Evolutionary conservation across 2,113 vertebrate genomes (phyloP).

Genomic region (Ptyas mucosa): DNA sequence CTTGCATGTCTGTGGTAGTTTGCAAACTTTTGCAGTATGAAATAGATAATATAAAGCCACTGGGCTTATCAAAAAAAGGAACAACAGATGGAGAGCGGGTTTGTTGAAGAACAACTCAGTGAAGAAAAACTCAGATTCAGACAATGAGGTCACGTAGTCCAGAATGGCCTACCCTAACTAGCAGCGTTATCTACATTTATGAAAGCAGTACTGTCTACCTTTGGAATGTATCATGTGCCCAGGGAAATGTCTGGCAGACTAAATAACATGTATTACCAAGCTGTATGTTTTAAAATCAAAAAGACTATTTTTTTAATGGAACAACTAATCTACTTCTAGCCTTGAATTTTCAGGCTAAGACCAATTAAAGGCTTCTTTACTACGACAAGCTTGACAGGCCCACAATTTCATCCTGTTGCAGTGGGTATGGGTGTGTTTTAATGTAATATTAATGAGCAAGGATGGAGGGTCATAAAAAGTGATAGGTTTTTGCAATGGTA

Average conservation of each 20-base stretch:
- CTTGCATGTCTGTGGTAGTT: not conserved
- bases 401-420: constrained; percentile 75
- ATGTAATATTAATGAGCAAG: constrained; percentile 98
- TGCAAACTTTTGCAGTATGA: not conserved
- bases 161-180: not conserved
- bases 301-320: constrained; percentile 35
- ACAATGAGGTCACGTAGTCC: not conserved
- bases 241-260: constrained; percentile 22
- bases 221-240: constrained; percentile 5
- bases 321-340: constrained; percentile 66
- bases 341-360: constrained; percentile 72
- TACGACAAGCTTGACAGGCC: constrained; percentile 75
- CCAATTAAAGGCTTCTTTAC: constrained; percentile 79
- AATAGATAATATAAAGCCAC: not conserved
- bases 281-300: constrained; percentile 36
- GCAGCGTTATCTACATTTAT: not conserved
- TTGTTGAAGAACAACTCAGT: not conserved
- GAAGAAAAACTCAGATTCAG: not conserved
- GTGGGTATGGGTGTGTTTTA: constrained; percentile 79
- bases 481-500: constrained; percentile 95
- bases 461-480: constrained; percentile 98
- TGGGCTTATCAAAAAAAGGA: not conserved
- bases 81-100: not conserved
- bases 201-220: not conserved
- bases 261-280: constrained; percentile 36